Evolutionary conservation across 2,797 vertebrate genomes (phyloP).

Genomic region (Meriones psammophilus): DNA sequence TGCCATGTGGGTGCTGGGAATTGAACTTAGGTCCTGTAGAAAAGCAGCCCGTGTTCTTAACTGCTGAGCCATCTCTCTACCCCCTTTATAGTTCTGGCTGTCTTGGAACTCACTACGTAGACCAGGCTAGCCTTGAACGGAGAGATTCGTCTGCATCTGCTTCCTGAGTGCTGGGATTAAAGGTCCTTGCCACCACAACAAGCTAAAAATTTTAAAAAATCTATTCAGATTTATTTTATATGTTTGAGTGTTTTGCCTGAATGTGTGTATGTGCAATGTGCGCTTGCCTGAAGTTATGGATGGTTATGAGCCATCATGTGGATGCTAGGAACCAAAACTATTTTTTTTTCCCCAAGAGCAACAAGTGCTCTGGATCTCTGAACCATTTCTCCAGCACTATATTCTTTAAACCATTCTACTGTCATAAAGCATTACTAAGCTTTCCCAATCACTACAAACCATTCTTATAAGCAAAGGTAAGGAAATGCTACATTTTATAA

Average conservation of each 20-base stretch:
- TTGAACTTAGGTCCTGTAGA: neutral
- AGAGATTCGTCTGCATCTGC: neutral
- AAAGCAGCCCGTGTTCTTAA: neutral
- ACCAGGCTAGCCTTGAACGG: neutral
- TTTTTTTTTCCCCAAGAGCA: neutral
- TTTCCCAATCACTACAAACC: conserved; percentile 26
- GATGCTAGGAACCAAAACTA: neutral
- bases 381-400: neutral
- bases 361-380: neutral
- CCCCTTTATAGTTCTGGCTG: neutral
- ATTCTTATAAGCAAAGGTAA: conserved; percentile 17
- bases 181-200: neutral
- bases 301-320: neutral
- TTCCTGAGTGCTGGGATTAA: neutral
- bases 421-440: conserved; percentile 44
- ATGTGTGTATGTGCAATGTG: neutral
- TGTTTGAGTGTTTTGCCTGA: neutral
- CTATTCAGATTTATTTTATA: neutral
- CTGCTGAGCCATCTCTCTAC: neutral
- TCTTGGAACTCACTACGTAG: neutral
- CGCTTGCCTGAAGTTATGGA: neutral
- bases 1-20: neutral
- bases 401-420: conserved; percentile 62
- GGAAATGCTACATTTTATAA: conserved; percentile 33
- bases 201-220: neutral